A percentile compares a stretch with the other conserved stretches of the same genome.
These are phyloP conservation scores for Chironomus striatipennis DNA, from an alignment of 1,140 invertebrate species.

Conservation along the genomic window DNA sequence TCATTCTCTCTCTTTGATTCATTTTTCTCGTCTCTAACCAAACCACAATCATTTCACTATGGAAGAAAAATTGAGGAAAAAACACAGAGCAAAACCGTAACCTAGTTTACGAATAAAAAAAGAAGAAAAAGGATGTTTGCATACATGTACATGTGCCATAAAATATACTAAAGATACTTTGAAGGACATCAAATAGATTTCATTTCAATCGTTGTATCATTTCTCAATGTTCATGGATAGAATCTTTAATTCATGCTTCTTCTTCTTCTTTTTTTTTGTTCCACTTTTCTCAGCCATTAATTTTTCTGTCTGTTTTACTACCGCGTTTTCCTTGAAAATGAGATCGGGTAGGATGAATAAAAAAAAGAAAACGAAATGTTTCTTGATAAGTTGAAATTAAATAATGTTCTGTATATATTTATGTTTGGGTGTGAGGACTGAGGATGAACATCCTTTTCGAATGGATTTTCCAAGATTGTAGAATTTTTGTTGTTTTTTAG, in stretches of 20 bases:
- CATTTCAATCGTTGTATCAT: neutral
- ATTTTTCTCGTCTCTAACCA: neutral
- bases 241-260: neutral
- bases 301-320: too few species aligned
- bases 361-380: too few species aligned
- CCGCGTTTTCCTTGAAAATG: too few species aligned
- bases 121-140: neutral
- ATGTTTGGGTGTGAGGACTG: too few species aligned
- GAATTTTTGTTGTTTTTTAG: too few species aligned
- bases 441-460: too few species aligned
- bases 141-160: neutral
- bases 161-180: neutral
- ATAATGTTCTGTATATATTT: too few species aligned
- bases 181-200: conserved; percentile 13
- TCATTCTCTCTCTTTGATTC: neutral
- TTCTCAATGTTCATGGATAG: neutral
- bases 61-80: neutral
- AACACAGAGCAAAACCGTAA: neutral
- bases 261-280: neutral
- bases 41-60: neutral
- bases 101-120: neutral
- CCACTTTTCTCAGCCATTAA: neutral
- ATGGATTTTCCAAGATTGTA: too few species aligned
- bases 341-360: too few species aligned
- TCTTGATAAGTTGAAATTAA: too few species aligned